Base-by-base conservation (phyloP, 2,888 invertebrate genomes). In the Philaethria dido region DNA sequence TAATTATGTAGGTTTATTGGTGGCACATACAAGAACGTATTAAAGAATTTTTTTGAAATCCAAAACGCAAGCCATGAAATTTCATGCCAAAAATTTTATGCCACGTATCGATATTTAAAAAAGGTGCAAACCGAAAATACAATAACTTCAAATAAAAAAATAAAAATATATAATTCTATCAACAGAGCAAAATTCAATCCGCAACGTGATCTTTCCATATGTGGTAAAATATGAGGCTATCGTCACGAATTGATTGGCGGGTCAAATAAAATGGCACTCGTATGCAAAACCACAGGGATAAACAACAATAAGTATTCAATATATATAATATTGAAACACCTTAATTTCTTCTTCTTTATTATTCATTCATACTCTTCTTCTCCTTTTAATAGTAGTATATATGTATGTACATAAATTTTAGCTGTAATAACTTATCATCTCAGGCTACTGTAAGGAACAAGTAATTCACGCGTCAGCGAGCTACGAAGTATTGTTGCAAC, bases 401-500 rank as follows among this genome's bases (percentile, higher is more conserved):
- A 39, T 2, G 13, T 13, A 13, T 13, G 11, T 29, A 42, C 16
- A 44, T 29, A 16, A 45, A 44, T 13, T 6, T 16, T 47, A 33
- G 6, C 18, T 47, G 25, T 33, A 29, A 45, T 33, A 60, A 25
- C 16, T 13, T 29, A 59, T 64, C 20, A 64, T 39, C 14, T 57
- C 8, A 29, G 50, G n/a, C 25, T 59, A 50, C 18, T 42, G 29
- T 29, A 29, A 16, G 22, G 25, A 20, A 36, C 64, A 57, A 22
- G 50, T 50, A 64, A 64, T 64, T 42, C 36, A 55, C 55, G 47
- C 57, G 69, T 69, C 69, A 68, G 62, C 66, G 54, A 39, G 48
- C 44, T 52, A 65, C 64, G 81, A 83, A 76, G 84, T 83, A 88
- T 87, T 89, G 89, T 90, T 86, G 77, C 75, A 75, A 78, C 76